Percentiles rank a stretch among this genome's conserved stretches.
phyloP scores from a whole-genome alignment of 2,888 invertebrate species.

The Psylliodes chrysocephalus region DNA sequence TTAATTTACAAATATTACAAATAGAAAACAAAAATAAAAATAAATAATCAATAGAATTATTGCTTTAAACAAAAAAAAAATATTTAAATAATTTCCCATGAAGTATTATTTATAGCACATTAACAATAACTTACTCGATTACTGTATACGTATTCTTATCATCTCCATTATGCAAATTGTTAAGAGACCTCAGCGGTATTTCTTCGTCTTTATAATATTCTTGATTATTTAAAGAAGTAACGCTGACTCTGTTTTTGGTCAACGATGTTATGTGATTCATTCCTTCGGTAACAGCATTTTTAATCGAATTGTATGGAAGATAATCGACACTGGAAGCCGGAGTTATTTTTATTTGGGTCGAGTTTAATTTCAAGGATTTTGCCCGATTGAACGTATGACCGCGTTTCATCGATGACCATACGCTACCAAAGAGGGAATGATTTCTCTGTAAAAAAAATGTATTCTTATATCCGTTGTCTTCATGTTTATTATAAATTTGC shows the following conservation, averaged over 20 bases:
- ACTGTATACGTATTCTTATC: slow-evolving; percentile 77
- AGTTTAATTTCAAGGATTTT: slow-evolving; percentile 70
- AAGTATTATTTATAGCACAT: background rate
- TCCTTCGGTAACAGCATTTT: slow-evolving; percentile 67
- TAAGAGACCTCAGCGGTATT: slow-evolving; percentile 80
- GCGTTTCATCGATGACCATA: slow-evolving; percentile 92
- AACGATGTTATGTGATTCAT: slow-evolving; percentile 69
- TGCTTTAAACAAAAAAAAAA: background rate
- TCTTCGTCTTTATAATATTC: slow-evolving; percentile 69
- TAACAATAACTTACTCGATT: slow-evolving; percentile 72
- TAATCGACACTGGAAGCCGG: slow-evolving; percentile 66
- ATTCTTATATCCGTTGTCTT: too few species aligned
- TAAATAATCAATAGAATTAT: background rate
- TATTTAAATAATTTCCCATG: background rate
- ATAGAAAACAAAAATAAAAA: background rate
- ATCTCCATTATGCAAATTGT: slow-evolving; percentile 73
- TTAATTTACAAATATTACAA: background rate
- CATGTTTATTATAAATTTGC: too few species aligned
- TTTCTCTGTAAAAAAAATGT: slow-evolving; percentile 78
- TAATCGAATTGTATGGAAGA: slow-evolving; percentile 70
- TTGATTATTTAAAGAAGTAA: slow-evolving; percentile 58
- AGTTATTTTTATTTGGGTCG: slow-evolving; percentile 66
- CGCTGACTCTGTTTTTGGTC: slow-evolving; percentile 61
- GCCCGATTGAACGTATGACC: slow-evolving; percentile 72
- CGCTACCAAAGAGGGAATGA: slow-evolving; percentile 94